A percentile compares a stretch with the other conserved stretches of the same genome.
phyloP scores from a whole-genome alignment of 2,888 invertebrate species.

The Drosophila peninsularis region DNA sequence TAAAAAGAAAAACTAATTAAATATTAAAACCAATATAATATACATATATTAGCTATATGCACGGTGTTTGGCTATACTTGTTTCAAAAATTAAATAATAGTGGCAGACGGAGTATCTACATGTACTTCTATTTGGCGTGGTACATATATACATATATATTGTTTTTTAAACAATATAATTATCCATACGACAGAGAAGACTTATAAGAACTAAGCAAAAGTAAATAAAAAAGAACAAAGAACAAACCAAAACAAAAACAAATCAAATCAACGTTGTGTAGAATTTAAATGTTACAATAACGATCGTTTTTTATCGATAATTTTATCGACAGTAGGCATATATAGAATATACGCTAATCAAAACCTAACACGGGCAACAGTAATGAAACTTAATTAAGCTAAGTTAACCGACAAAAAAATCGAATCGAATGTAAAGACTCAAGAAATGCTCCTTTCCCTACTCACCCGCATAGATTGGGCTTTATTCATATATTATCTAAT shows the following conservation, averaged over 20 bases:
- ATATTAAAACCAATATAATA: no score
- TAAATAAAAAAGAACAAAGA: background rate
- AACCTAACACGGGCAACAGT: slow-evolving; percentile 29
- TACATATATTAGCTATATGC: no score
- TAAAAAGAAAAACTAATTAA: no score
- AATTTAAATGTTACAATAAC: slow-evolving; percentile 40
- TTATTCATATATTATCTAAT: slow-evolving; percentile 6
- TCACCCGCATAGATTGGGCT: slow-evolving; percentile 18
- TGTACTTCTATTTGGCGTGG: no score
- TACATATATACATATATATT: slow-evolving; percentile 31
- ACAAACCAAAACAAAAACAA: slow-evolving; percentile 29
- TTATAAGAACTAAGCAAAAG: slow-evolving; percentile 64
- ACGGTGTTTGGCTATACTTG: no score
- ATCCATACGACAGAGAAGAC: slow-evolving; percentile 66
- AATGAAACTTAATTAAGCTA: slow-evolving; percentile 46
- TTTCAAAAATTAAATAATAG: no score
- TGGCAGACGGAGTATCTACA: no score
- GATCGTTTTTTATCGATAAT: slow-evolving; percentile 10
- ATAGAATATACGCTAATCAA: slow-evolving; percentile 30
- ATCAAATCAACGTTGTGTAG: slow-evolving; percentile 74
- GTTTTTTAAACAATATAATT: slow-evolving; percentile 54
- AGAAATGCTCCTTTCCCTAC: background rate
- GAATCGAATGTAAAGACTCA: background rate
- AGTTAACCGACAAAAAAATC: slow-evolving; percentile 3
- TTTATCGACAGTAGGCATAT: slow-evolving; percentile 33